These are phyloP conservation scores for Sebastes nivosus DNA, from an alignment of 2,797 vertebrate genomes.

Conservation along the genomic window DNA sequence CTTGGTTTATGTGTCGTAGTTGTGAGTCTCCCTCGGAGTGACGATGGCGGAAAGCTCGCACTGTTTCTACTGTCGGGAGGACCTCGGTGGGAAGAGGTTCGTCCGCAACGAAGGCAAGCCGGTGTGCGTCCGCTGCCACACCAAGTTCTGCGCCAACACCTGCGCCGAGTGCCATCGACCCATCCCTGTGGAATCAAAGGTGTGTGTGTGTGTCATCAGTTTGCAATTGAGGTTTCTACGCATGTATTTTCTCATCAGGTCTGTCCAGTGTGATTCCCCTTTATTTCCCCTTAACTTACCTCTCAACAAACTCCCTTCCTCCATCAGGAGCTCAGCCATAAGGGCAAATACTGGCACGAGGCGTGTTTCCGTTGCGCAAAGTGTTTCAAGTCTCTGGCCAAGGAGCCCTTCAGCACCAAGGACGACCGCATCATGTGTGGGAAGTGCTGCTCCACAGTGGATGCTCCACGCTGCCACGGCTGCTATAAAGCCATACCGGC, in stretches of 20 bases:
- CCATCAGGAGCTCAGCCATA: constrained; percentile 93
- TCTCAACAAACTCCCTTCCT: neutral
- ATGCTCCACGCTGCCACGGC: constrained; percentile 89
- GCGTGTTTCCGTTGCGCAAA: constrained; percentile 93
- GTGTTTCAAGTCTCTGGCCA: constrained; percentile 93
- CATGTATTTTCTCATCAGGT: neutral
- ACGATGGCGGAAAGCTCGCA: constrained; percentile 90
- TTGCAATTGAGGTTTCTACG: too few relatives aligned
- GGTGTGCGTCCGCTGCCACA: constrained; percentile 94
- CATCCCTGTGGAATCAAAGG: constrained; percentile 93
- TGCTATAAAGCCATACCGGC: constrained; percentile 93
- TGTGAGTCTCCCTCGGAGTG: constrained; percentile 26
- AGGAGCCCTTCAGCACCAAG: constrained; percentile 92
- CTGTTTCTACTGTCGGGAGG: constrained; percentile 93
- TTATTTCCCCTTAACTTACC: neutral
- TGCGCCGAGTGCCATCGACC: constrained; percentile 91
- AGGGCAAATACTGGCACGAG: constrained; percentile 94
- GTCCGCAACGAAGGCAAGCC: constrained; percentile 90
- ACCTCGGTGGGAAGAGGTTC: constrained; percentile 91
- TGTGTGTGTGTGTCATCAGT: constrained; percentile 4
- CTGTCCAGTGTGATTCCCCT: neutral
- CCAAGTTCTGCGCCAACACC: constrained; percentile 94
- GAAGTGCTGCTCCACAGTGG: constrained; percentile 89
- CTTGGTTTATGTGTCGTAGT: neutral
- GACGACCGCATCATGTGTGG: constrained; percentile 94